Evolutionary conservation across 2,797 vertebrate genomes (phyloP).

Genomic region (Pyrrhura leucotis): DNA sequence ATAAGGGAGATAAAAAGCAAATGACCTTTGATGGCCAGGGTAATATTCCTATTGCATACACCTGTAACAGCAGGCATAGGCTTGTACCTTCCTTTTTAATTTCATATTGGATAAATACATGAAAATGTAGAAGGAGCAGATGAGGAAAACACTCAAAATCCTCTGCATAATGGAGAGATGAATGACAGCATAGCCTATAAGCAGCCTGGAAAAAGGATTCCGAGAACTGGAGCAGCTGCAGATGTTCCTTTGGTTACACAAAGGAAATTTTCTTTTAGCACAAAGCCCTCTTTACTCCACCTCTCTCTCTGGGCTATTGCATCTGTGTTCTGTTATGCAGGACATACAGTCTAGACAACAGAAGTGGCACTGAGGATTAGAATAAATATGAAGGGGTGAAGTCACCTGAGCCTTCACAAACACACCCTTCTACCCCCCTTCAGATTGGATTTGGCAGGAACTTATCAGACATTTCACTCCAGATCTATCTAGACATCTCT

Average conservation of each 20-base stretch:
- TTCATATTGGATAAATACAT: neutral
- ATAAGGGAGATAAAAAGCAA: neutral
- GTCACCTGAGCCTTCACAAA: neutral
- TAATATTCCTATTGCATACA: neutral
- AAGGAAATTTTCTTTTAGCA: neutral
- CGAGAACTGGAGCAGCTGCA: neutral
- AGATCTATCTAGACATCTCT: neutral
- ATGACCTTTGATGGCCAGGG: neutral
- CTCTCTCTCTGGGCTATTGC: neutral
- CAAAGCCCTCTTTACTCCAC: neutral
- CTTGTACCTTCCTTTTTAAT: neutral
- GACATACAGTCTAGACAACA: neutral
- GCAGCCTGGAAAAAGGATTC: neutral
- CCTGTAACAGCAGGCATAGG: neutral
- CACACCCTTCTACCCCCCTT: neutral
- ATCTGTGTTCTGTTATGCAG: neutral
- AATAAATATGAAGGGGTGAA: neutral
- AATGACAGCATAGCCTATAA: neutral
- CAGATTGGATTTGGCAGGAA: neutral
- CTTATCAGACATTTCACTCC: neutral
- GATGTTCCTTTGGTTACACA: neutral
- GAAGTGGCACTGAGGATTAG: neutral
- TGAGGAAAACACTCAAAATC: neutral
- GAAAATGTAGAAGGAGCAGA: neutral
- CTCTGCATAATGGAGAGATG: neutral